A percentile compares a stretch with the other conserved stretches of the same genome.
These are phyloP conservation scores for Platichthys flesus DNA, from an alignment of 2,113 vertebrate species.

Conservation along the genomic window DNA sequence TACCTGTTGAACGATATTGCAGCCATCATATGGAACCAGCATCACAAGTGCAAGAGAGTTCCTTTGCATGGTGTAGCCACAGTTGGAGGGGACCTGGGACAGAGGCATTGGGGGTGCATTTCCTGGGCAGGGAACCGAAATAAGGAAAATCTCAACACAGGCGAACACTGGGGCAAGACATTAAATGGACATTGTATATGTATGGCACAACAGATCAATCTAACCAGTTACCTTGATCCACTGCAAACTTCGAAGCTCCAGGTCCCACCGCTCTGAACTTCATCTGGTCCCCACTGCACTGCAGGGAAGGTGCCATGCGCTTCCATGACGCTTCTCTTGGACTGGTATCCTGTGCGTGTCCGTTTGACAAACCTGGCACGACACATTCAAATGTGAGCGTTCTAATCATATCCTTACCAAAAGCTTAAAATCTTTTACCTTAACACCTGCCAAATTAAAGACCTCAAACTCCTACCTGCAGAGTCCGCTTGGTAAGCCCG, in stretches of 20 bases:
- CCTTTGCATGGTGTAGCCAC: constrained; percentile 66
- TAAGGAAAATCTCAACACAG: not conserved
- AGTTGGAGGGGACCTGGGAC: constrained; percentile 56
- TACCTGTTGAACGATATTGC: constrained; percentile 66
- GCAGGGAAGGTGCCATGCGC: constrained; percentile 33
- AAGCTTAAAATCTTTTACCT: not conserved
- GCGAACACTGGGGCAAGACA: no score
- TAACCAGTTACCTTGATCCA: constrained; percentile 49
- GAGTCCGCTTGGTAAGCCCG: constrained; percentile 58
- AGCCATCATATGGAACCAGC: constrained; percentile 65
- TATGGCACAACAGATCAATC: not conserved
- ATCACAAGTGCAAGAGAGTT: constrained; percentile 43
- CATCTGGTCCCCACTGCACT: constrained; percentile 55
- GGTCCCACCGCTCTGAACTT: constrained; percentile 56
- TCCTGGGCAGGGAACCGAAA: not conserved
- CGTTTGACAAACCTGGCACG: constrained; percentile 26
- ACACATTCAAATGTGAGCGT: not conserved
- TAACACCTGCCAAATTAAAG: no score
- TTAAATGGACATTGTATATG: no score
- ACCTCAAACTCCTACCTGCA: constrained; percentile 35
- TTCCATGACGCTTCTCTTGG: constrained; percentile 20
- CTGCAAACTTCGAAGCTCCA: constrained; percentile 22
- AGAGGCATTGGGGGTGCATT: constrained; percentile 36
- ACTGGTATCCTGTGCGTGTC: not conserved
- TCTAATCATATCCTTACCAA: not conserved